phyloP scores from a whole-genome alignment of 2,888 invertebrate species.

The Chrysina gloriosa region DNA sequence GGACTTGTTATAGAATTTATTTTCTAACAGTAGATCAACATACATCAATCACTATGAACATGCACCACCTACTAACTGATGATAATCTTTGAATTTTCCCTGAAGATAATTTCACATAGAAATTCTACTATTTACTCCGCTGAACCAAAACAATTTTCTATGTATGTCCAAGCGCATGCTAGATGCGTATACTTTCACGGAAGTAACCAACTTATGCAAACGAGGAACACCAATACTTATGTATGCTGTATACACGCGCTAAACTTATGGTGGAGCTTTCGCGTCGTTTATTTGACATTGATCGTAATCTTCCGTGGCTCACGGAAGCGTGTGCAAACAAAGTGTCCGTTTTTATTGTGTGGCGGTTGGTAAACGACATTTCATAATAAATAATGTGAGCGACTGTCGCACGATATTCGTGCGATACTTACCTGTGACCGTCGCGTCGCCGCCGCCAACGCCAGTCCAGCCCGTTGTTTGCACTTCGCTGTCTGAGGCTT shows the following conservation, averaged over 20 bases:
- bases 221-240: not conserved
- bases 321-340: conserved; percentile 33
- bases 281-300: conserved; percentile 31
- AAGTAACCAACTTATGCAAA: too few relatives aligned
- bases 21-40: too few relatives aligned
- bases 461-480: not conserved
- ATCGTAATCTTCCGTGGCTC: conserved; percentile 34
- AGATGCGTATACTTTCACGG: too few relatives aligned
- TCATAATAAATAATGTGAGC: conserved; percentile 30
- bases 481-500: not conserved
- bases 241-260: not conserved
- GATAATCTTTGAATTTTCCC: too few relatives aligned
- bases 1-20: too few relatives aligned
- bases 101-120: too few relatives aligned
- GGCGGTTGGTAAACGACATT: conserved; percentile 33
- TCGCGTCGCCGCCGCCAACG: not conserved
- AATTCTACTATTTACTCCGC: too few relatives aligned
- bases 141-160: too few relatives aligned
- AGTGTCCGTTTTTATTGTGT: conserved; percentile 36
- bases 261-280: not conserved
- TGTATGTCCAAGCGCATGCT: too few relatives aligned
- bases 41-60: too few relatives aligned
- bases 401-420: conserved; percentile 21
- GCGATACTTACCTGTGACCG: conserved; percentile 1
- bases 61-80: too few relatives aligned